Conservation (phyloP, 2,113 vertebrate species). For the Athene noctua region DNA sequence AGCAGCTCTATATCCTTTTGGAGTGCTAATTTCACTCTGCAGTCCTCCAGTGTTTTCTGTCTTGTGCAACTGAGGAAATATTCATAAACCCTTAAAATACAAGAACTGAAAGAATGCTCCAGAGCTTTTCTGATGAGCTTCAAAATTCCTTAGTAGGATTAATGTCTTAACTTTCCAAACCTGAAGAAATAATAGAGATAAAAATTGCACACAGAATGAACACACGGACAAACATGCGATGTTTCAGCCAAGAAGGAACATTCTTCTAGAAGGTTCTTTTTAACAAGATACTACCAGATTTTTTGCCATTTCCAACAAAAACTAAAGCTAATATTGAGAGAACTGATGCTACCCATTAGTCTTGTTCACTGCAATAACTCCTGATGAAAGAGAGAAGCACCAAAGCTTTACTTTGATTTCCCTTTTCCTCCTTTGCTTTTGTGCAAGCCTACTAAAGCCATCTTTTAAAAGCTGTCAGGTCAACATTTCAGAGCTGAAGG, state of each 20-base stretch:
- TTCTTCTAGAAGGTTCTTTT: not conserved
- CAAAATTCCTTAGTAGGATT: not conserved
- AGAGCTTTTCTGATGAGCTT: conserved; percentile 2
- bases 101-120: not conserved
- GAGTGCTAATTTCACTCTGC: not conserved
- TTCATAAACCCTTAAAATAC: not conserved
- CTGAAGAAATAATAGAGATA: not conserved
- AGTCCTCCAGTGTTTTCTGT: not conserved
- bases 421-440: not conserved
- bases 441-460: not conserved
- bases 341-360: not conserved
- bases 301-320: not conserved
- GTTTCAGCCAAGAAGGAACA: not conserved
- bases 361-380: not conserved
- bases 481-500: not conserved
- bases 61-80: not conserved
- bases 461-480: not conserved
- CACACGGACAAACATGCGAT: not conserved
- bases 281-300: not conserved
- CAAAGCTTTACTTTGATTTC: not conserved
- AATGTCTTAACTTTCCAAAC: not conserved
- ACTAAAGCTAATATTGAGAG: not conserved
- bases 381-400: not conserved
- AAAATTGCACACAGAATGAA: not conserved
- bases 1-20: not conserved